Evolutionary conservation across 2,113 vertebrate genomes (phyloP).

Genomic region (Arenaria interpres): DNA sequence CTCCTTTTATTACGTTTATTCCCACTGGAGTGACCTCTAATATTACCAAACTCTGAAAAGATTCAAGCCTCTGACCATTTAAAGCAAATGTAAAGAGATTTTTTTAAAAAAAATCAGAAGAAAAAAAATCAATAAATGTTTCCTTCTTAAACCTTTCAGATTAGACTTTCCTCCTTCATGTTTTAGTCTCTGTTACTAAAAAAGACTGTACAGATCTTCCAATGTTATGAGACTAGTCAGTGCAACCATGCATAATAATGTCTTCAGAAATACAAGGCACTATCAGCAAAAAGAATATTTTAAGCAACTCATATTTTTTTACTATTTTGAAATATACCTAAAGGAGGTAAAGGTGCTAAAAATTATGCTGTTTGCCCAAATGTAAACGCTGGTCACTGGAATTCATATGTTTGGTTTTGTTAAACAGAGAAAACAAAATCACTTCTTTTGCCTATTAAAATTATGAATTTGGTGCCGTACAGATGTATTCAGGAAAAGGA

Average conservation of each 20-base stretch:
- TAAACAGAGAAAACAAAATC: not conserved
- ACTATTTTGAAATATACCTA: not conserved
- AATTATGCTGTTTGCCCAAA: not conserved
- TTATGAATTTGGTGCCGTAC: not conserved
- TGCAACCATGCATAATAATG: not conserved
- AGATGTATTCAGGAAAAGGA: not conserved
- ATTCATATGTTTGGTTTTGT: not conserved
- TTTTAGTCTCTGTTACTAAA: not conserved
- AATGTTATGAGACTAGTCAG: not conserved
- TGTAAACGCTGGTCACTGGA: not conserved
- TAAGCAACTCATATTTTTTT: fast-evolving
- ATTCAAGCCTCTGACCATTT: not conserved
- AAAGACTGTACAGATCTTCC: not conserved
- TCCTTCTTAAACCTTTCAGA: not conserved
- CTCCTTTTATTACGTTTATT: not conserved
- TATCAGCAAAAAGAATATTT: not conserved
- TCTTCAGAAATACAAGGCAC: not conserved
- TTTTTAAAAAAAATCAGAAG: not conserved
- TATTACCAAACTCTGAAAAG: not conserved
- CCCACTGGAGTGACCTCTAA: not conserved
- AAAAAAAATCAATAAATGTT: not conserved
- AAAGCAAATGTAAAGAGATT: not conserved
- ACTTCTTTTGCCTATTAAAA: not conserved
- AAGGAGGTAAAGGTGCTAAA: not conserved
- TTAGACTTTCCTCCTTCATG: not conserved